Conservation (phyloP, 2,888 invertebrate genomes). For the Caenorhabditis virilis region DNA sequence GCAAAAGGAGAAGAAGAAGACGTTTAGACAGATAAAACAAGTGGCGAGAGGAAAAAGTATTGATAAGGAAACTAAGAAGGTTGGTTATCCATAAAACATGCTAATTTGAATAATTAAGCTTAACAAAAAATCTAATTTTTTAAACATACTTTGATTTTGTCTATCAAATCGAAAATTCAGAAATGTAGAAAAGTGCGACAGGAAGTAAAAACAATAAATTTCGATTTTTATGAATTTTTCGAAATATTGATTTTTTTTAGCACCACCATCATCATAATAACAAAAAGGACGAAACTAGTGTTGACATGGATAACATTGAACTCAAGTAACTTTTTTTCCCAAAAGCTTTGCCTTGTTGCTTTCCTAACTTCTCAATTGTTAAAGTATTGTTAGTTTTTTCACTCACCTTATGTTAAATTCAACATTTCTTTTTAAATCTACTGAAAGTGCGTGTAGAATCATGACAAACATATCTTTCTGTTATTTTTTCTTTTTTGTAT, state of each 20-base stretch:
- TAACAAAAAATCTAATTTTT: too few relatives aligned
- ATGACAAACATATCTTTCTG: conserved; percentile 9
- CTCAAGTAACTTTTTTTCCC: conserved; percentile 26
- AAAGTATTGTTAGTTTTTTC: neutral
- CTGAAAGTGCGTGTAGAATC: conserved; percentile 35
- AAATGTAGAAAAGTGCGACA: neutral
- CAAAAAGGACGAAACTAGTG: conserved; percentile 23
- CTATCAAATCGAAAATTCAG: too few relatives aligned
- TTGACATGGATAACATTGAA: conserved; percentile 39
- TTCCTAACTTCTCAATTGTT: neutral
- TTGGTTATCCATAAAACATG: neutral
- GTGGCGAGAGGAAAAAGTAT: conserved; percentile 43
- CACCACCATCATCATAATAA: conserved; percentile 34
- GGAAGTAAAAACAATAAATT: too few relatives aligned
- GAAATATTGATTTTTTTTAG: conserved; percentile 6
- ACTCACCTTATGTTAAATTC: neutral
- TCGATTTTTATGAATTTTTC: neutral
- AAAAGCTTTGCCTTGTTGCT: conserved; percentile 3
- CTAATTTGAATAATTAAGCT: too few relatives aligned
- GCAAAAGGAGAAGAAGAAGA: conserved; percentile 53
- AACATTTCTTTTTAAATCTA: conserved; percentile 3
- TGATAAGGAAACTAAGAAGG: conserved; percentile 31
- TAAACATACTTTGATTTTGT: too few relatives aligned
- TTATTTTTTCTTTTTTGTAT: conserved; percentile 6
- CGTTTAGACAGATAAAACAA: conserved; percentile 54